Percentiles rank a stretch among this genome's conserved stretches.
Evolutionary conservation across 2,797 vertebrate genomes (phyloP).

Genomic region (Artibeus lituratus): DNA sequence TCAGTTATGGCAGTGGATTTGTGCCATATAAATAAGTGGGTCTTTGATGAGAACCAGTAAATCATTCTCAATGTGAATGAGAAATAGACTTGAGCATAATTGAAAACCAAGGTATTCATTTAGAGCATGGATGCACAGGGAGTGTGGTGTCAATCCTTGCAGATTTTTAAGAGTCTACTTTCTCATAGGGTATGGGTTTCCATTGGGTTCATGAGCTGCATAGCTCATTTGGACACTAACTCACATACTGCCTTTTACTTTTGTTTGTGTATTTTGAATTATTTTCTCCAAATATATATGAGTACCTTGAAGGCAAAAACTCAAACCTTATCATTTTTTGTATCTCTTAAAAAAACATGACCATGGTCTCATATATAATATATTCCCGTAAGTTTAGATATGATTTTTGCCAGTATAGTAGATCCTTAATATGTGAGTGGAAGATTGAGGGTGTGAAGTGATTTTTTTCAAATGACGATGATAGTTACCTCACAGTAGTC

Average conservation of each 20-base stretch:
- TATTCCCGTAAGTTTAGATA: neutral
- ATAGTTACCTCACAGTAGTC: neutral
- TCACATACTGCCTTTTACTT: neutral
- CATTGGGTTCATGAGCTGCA: neutral
- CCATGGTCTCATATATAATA: neutral
- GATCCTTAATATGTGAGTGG: neutral
- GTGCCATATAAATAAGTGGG: slow-evolving; percentile 4
- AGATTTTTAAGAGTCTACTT: neutral
- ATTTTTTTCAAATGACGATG: neutral
- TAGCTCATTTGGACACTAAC: neutral
- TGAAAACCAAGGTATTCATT: slow-evolving; percentile 46
- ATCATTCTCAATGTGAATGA: neutral
- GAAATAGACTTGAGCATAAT: neutral
- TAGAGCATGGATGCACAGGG: neutral
- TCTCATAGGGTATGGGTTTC: neutral
- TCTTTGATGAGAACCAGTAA: slow-evolving; percentile 29
- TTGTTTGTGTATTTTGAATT: neutral
- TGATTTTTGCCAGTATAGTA: neutral
- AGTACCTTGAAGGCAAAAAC: neutral
- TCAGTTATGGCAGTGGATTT: neutral
- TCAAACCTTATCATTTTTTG: neutral
- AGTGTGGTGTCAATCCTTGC: neutral
- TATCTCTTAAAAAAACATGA: neutral
- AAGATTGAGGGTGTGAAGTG: neutral
- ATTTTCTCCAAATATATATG: neutral